Evolutionary conservation across 2,113 vertebrate species (phyloP).

Genomic region (Perognathus longimembris): DNA sequence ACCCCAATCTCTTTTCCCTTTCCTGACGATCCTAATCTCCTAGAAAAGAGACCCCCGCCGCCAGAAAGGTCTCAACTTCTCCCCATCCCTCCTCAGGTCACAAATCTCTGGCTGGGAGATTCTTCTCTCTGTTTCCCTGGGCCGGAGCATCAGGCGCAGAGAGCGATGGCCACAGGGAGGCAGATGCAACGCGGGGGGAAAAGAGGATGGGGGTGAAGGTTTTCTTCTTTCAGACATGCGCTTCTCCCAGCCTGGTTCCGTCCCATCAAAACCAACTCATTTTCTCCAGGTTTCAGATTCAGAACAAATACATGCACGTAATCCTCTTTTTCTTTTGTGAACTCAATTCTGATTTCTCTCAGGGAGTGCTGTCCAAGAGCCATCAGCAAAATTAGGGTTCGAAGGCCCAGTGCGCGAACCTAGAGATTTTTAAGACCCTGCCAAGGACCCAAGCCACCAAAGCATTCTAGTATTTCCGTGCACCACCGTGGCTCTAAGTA

Average conservation of each 20-base stretch:
- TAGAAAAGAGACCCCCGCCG: neutral
- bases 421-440: neutral
- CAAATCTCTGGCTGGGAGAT: neutral
- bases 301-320: neutral
- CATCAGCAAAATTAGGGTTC: neutral
- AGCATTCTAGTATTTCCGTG: neutral
- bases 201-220: neutral
- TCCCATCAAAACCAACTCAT: neutral
- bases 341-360: neutral
- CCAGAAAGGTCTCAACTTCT: constrained; percentile 18
- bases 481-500: neutral
- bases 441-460: neutral
- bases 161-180: constrained; percentile 40
- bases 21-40: neutral
- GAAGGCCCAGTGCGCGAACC: neutral
- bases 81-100: neutral
- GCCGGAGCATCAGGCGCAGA: neutral
- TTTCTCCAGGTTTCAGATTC: neutral
- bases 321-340: neutral
- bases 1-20: neutral
- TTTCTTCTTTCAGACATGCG: neutral
- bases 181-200: constrained; percentile 7
- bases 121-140: neutral
- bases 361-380: neutral
- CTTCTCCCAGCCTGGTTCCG: neutral